A percentile compares a stretch with the other conserved stretches of the same genome.
phyloP scores from a whole-genome alignment of 2,888 invertebrate genomes.

The Microctonus brassicae region DNA sequence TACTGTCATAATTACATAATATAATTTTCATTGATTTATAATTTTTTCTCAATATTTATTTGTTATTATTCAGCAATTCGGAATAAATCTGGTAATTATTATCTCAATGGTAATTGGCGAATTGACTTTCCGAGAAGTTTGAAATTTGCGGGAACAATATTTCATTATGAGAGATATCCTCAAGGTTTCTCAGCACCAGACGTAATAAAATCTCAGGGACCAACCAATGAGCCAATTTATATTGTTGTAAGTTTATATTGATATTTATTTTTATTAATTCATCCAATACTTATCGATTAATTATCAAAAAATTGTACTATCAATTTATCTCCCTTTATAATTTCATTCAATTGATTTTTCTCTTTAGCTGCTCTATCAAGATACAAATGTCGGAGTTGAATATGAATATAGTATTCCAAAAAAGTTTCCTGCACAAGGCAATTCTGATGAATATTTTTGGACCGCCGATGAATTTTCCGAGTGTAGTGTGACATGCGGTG shows the following conservation, averaged over 20 bases:
- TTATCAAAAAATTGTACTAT: not conserved
- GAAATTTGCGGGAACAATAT: constrained; percentile 85
- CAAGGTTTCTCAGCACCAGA: constrained; percentile 89
- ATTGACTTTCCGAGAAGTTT: constrained; percentile 90
- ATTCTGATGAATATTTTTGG: constrained; percentile 88
- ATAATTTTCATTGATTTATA: not conserved
- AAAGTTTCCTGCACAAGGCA: constrained; percentile 75
- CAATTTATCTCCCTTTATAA: not conserved
- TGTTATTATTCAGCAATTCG: constrained; percentile 78
- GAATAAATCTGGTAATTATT: constrained; percentile 85
- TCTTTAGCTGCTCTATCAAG: constrained; percentile 82
- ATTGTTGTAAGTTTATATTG: constrained; percentile 78
- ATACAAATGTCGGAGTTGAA: constrained; percentile 84
- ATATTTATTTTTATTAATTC: constrained; percentile 21
- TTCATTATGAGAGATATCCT: constrained; percentile 89
- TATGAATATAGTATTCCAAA: constrained; percentile 93
- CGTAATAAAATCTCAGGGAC: constrained; percentile 85
- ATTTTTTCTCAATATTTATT: not conserved
- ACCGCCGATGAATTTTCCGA: constrained; percentile 81
- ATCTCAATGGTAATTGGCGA: constrained; percentile 94
- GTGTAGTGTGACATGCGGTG: constrained; percentile 91
- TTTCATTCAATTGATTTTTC: constrained; percentile 6
- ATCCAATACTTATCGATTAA: not conserved
- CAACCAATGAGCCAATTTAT: constrained; percentile 90
- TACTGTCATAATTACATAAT: not conserved